Percentiles rank a stretch among this genome's conserved stretches.
Evolutionary conservation across 2,888 invertebrate genomes (phyloP).

Genomic region (Phortica magna): DNA sequence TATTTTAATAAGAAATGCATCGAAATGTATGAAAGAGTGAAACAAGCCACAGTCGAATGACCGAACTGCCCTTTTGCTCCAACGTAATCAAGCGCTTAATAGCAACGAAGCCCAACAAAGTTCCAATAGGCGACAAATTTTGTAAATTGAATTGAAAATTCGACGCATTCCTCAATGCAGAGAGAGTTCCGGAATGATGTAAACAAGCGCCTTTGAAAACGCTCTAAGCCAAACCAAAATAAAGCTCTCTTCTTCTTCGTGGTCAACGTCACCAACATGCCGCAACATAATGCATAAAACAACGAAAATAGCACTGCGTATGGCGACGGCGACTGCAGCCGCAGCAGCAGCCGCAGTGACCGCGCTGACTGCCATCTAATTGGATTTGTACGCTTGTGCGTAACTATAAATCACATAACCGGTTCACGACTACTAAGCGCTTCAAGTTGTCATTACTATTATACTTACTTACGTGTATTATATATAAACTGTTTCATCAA

Average conservation of each 20-base stretch:
- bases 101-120: too few species aligned
- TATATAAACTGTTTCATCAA: slow-evolving; percentile 21
- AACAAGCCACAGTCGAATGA: too few species aligned
- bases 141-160: slow-evolving; percentile 16
- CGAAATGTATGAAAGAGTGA: too few species aligned
- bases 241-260: neutral
- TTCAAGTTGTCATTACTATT: neutral
- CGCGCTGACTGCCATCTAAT: slow-evolving; percentile 55
- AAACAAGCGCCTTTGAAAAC: slow-evolving; percentile 46
- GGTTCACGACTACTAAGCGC: slow-evolving; percentile 17
- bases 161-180: neutral
- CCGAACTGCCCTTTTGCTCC: too few species aligned
- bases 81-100: too few species aligned
- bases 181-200: slow-evolving; percentile 66
- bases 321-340: neutral
- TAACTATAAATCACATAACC: slow-evolving; percentile 69
- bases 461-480: neutral
- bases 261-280: slow-evolving; percentile 18
- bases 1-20: too few species aligned
- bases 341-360: neutral
- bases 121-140: too few species aligned
- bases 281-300: neutral
- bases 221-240: slow-evolving; percentile 15
- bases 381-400: slow-evolving; percentile 73
- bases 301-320: neutral